phyloP scores from a whole-genome alignment of 2,113 vertebrate genomes.

The Cichladusa arquata region DNA sequence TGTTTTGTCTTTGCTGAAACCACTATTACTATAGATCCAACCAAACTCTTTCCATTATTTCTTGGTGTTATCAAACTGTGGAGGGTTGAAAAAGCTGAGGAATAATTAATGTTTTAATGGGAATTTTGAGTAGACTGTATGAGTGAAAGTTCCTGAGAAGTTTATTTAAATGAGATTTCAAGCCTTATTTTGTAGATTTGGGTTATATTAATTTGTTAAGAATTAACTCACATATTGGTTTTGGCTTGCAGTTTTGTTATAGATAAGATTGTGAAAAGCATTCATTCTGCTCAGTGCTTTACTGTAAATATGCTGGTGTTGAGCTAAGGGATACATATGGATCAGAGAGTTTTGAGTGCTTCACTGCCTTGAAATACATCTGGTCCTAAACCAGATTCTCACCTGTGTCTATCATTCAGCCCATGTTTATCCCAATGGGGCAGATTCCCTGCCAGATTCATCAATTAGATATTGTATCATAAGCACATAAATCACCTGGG shows the following conservation, averaged over 20 bases:
- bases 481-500: conserved; percentile 36
- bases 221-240: background rate
- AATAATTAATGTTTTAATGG: background rate
- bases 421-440: background rate
- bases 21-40: background rate
- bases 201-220: background rate
- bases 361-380: background rate
- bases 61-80: background rate
- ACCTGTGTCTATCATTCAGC: background rate
- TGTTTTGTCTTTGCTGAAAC: background rate
- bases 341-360: background rate
- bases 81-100: background rate
- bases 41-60: background rate
- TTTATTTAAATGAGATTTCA: background rate
- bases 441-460: conserved; percentile 31
- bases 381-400: conserved; percentile 1
- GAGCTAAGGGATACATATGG: background rate
- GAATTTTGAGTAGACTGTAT: background rate
- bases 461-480: conserved; percentile 7
- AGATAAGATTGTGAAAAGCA: background rate
- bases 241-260: background rate
- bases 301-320: background rate
- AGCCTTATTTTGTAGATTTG: background rate
- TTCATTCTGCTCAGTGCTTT: background rate
- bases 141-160: background rate